Evolutionary conservation across 2,113 vertebrate genomes (phyloP), one percentile per base, ranked within the genome.

Genomic region (Columba janthina): DNA sequence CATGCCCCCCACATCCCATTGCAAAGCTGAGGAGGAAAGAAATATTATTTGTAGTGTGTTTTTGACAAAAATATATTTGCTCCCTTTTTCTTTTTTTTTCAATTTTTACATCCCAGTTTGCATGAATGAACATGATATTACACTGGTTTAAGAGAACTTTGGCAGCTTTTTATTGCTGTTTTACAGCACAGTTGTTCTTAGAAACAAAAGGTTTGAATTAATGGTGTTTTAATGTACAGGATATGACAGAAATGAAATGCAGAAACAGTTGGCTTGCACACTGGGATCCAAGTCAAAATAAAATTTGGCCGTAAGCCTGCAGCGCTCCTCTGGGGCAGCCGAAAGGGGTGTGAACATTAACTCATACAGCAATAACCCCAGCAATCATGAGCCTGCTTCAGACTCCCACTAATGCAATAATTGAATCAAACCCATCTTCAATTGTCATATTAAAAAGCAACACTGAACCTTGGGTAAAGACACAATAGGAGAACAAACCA

Each of bases 211-310:
- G 89, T 96, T 96, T 61, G 79, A 93, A 95, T 87, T 95, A 93
- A 95, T 85, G 95, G 85, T 65, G 85, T 96, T 97, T 96, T 96
- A 96, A 93, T 69, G 94, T 85, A 91, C 92, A 95, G 96, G 97
- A 96, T 94, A 93, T 74, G 90, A 96, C 96, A 96, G 97, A 96
- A 96, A 94, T 91, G 96, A 97, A 95, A 96, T 87, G 91, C 71
- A 81, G 97, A 91, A 97, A 95, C 94, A 91, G 92, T 93, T 96
- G 94, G 97, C 96, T 95, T 80, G 88, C 84, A 46, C 65, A 28
- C 94, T 87, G 86, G 93, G 90, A 96, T 89, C 90, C 50, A 65
- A 97, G 93, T 96, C 95, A 94, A 95, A 97, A 95, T 82, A 85
- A 83, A 64, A 91, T 69, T 84, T 96, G 96, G 96, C 96, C 2